A percentile compares a stretch with the other conserved stretches of the same genome.
phyloP scores from a whole-genome alignment of 1,140 invertebrate genomes.

The Drosophila neocordata region DNA sequence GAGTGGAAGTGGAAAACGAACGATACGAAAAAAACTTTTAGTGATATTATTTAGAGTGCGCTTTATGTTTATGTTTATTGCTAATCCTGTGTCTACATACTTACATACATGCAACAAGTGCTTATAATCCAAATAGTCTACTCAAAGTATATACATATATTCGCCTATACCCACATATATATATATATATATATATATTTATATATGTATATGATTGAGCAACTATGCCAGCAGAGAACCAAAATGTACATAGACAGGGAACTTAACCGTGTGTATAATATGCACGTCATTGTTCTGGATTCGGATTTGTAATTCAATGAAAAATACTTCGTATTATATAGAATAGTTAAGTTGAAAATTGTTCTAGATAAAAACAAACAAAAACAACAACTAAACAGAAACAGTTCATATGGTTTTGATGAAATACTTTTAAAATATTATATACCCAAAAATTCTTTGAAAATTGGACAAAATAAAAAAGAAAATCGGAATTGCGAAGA shows the following conservation, averaged over 20 bases:
- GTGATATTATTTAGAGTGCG: conserved; percentile 81
- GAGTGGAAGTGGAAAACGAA: conserved; percentile 25
- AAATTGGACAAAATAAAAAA: background rate
- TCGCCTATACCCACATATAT: conserved; percentile 7
- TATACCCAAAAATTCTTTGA: background rate
- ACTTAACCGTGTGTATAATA: background rate
- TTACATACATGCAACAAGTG: conserved; percentile 29
- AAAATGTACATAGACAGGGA: conserved; percentile 1
- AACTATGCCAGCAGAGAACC: conserved; percentile 6
- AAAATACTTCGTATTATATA: background rate
- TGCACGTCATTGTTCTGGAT: background rate
- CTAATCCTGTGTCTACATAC: conserved; percentile 21
- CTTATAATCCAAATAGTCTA: conserved; percentile 53
- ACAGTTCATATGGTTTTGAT: background rate
- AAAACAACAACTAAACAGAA: background rate
- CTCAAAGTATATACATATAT: conserved; percentile 41
- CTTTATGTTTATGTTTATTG: conserved; percentile 59
- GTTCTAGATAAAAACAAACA: background rate
- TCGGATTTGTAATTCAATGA: conserved; percentile 5
- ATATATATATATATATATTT: background rate
- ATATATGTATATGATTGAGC: background rate
- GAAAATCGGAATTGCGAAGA: background rate
- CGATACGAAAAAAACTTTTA: conserved; percentile 60
- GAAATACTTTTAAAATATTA: background rate
- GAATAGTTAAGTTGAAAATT: conserved; percentile 3